Evolutionary conservation across 1,140 invertebrate species (phyloP).

Genomic region (Caenorhabditis latens): DNA sequence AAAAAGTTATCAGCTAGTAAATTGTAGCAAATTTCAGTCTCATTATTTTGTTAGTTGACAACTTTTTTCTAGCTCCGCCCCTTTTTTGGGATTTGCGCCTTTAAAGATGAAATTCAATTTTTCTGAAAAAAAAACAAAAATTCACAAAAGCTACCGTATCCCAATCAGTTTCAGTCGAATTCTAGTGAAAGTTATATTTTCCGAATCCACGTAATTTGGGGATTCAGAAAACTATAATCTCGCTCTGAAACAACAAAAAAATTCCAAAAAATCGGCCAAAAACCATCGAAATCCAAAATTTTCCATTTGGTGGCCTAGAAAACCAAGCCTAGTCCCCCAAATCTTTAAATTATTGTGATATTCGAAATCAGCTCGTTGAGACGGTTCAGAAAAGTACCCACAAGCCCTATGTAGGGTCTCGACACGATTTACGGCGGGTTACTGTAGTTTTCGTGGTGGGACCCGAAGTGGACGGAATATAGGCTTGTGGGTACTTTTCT

Average conservation of each 20-base stretch:
- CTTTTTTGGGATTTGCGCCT: too few relatives aligned
- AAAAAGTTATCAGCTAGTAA: too few relatives aligned
- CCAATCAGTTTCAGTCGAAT: background rate
- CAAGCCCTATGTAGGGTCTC: background rate
- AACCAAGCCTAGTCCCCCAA: too few relatives aligned
- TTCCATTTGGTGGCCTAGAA: too few relatives aligned
- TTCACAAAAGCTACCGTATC: background rate
- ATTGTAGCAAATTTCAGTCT: background rate
- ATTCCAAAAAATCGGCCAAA: background rate
- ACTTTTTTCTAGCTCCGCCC: background rate
- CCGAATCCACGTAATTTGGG: background rate
- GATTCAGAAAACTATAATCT: background rate
- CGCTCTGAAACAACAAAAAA: background rate
- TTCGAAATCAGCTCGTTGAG: background rate
- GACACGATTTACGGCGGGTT: background rate
- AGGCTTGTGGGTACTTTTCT: too few relatives aligned
- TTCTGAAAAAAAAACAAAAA: background rate
- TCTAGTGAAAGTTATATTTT: background rate
- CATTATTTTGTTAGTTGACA: background rate
- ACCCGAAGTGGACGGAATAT: too few relatives aligned
- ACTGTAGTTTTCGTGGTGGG: too few relatives aligned
- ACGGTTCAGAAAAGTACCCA: background rate
- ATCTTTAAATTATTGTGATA: background rate
- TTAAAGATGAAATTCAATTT: too few relatives aligned
- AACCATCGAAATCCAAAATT: background rate